Evolutionary conservation across 2,113 vertebrate species (phyloP).

Genomic region (Boulengeromyrus knoepffleri): DNA sequence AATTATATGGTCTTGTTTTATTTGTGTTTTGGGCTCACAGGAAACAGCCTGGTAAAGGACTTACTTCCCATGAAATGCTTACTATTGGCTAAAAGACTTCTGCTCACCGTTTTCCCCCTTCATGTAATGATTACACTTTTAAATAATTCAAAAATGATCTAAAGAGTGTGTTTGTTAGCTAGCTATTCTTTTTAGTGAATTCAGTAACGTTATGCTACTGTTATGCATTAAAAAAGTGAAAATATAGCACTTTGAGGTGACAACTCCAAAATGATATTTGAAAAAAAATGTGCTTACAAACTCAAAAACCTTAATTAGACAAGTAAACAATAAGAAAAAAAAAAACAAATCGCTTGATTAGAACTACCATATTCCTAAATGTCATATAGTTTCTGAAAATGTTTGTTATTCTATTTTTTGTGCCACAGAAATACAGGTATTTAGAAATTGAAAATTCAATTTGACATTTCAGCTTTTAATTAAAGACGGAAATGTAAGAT

Average conservation of each 20-base stretch:
- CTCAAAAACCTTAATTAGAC: neutral
- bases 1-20: neutral
- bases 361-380: neutral
- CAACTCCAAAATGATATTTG: neutral
- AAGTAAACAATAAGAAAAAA: neutral
- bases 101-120: slow-evolving; percentile 43
- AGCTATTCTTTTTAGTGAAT: neutral
- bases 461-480: neutral
- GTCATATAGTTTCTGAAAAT: neutral
- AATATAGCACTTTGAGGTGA: neutral
- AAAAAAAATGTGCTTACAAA: neutral
- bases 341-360: neutral
- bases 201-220: neutral
- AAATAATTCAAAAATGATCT: slow-evolving; percentile 1
- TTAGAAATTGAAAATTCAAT: neutral
- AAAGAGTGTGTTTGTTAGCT: neutral
- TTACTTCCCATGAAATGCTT: slow-evolving; percentile 56
- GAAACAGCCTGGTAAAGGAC: slow-evolving; percentile 36
- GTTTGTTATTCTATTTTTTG: neutral
- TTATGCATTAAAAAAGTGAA: neutral
- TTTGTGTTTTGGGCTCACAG: slow-evolving; percentile 40
- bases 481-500: slow-evolving; percentile 10
- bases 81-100: slow-evolving; percentile 32
- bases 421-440: neutral
- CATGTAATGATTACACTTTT: neutral